Evolutionary conservation across 2,888 invertebrate species (phyloP), one percentile per base, ranked within the genome.

Genomic region (Philaethria dido): DNA sequence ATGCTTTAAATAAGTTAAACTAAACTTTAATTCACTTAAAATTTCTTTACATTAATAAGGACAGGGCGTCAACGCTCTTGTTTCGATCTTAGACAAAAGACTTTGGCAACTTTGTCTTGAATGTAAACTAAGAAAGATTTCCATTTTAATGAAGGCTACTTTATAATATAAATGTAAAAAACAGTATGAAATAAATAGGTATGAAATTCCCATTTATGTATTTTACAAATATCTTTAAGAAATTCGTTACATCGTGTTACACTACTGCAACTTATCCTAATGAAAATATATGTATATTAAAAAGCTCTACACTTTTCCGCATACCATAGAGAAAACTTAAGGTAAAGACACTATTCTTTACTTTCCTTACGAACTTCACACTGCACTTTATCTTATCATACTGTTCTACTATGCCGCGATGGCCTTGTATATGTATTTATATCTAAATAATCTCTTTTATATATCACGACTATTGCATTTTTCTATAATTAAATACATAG

Each of bases 51-150:
- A 52, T 29, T 52, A 29, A 52, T 52, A 52, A 52, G 16, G 25
- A 16, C 50, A 29, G 16, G 33, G 29, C 16, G 29, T 29, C 52
- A 52, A 29, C 29, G 52, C 52, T 52, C 33, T 52, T 52, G 52
- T 52, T 52, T 52, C 52, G 52, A 52, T 52, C 33, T 52, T 55
- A 39, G 39, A 57, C 57, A 22, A 42, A 42, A 42, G 42, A n/a
- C 57, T 57, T 57, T 42, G 42, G 9, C 22, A 20, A 42, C 22
- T 52, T 52, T 57, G 22, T 22, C 22, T 42, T 42, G n/a, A 57
- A 25, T 57, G 39, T 57, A 57, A 42, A 42, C 57, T 42, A 57
- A 42, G 22, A 57, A 57, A 57, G 39, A 57, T 57, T 57, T 22
- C 36, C 39, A 39, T 57, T 57, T 57, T 36, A 42, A 22, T 55